Conservation (phyloP, 2,797 vertebrate genomes). For the Ptychobarbus kaznakovi region DNA sequence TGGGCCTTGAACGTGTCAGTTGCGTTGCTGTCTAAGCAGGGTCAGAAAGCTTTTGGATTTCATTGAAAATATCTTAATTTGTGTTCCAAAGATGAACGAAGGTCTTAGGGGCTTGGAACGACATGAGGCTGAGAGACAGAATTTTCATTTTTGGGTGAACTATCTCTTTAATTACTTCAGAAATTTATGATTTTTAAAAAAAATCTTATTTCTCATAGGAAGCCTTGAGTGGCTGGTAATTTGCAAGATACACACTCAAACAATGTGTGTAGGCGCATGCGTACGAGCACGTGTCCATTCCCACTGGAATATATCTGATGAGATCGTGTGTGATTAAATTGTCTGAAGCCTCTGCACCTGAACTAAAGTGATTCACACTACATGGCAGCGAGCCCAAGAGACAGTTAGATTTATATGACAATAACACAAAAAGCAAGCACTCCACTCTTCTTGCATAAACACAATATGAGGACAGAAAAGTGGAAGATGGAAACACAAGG, state of each 20-base stretch:
- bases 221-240: constrained; percentile 24
- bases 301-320: constrained; percentile 28
- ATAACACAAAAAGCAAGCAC: constrained; percentile 40
- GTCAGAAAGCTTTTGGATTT: not conserved
- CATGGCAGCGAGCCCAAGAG: constrained; percentile 39
- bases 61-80: not conserved
- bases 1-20: not conserved
- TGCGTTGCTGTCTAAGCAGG: not conserved
- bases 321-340: constrained; percentile 50
- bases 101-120: not conserved
- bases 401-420: constrained; percentile 42
- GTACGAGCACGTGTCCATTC: not conserved
- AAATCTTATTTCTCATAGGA: not conserved
- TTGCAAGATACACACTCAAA: not conserved
- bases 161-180: not conserved
- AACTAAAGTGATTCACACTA: constrained; percentile 51
- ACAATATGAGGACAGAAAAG: constrained; percentile 18
- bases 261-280: not conserved
- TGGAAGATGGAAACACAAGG: not conserved
- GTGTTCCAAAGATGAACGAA: not conserved
- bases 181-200: not conserved
- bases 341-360: constrained; percentile 50
- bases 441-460: constrained; percentile 24
- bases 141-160: not conserved
- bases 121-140: not conserved